A percentile compares a stretch with the other conserved stretches of the same genome.
Evolutionary conservation across 2,888 invertebrate genomes (phyloP).

Genomic region (Catotricha subobsoleta): DNA sequence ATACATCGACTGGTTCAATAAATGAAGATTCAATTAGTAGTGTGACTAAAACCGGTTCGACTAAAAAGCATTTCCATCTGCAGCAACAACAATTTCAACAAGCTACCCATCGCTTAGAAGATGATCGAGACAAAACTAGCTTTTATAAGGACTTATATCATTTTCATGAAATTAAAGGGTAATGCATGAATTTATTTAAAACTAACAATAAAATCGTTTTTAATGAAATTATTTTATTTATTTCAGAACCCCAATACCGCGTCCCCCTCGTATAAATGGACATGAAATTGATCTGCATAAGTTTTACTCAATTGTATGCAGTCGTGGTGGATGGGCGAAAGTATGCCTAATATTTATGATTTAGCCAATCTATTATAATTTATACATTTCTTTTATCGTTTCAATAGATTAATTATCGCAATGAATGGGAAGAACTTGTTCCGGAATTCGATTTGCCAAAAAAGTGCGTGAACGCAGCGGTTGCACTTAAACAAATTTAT

Average conservation of each 20-base stretch:
- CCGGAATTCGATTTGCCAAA: slow-evolving; percentile 58
- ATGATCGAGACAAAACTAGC: slow-evolving; percentile 15
- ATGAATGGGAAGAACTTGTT: slow-evolving; percentile 72
- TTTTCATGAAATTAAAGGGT: slow-evolving; percentile 87
- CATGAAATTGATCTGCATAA: slow-evolving; percentile 80
- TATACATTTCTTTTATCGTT: not conserved
- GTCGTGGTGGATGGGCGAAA: slow-evolving; percentile 87
- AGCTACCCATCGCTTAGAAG: too few relatives aligned
- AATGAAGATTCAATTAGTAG: slow-evolving; percentile 12
- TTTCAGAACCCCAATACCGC: slow-evolving; percentile 37
- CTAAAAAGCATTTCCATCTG: slow-evolving; percentile 7
- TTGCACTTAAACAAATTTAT: slow-evolving; percentile 69
- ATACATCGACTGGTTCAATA: not conserved
- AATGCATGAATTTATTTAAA: too few relatives aligned
- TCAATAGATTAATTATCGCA: slow-evolving; percentile 64
- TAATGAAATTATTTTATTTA: slow-evolving; percentile 11
- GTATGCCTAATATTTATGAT: slow-evolving; percentile 34
- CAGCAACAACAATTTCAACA: slow-evolving; percentile 9
- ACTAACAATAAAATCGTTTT: not conserved
- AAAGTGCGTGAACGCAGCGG: slow-evolving; percentile 75
- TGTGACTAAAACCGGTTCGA: slow-evolving; percentile 11
- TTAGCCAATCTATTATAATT: not conserved
- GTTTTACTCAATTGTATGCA: slow-evolving; percentile 80
- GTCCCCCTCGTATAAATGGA: slow-evolving; percentile 66
- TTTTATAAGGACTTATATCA: slow-evolving; percentile 53